phyloP scores from a whole-genome alignment of 2,113 vertebrate species.

The Gymnogyps californianus region DNA sequence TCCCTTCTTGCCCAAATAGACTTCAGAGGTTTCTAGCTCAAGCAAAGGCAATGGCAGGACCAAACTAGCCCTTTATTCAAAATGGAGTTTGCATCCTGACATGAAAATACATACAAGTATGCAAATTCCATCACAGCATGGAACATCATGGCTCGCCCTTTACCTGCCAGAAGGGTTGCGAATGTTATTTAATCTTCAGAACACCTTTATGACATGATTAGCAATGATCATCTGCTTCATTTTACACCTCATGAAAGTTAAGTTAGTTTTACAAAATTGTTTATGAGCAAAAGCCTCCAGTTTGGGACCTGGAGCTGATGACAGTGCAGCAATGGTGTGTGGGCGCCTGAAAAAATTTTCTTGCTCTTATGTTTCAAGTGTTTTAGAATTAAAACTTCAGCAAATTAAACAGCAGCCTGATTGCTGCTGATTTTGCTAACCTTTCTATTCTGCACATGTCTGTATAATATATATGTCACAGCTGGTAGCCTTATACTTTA shows the following conservation, averaged over 20 bases:
- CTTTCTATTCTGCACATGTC: rapidly evolving
- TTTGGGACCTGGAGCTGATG: not conserved
- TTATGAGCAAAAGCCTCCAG: not conserved
- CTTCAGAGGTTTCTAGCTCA: not conserved
- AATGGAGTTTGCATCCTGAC: not conserved
- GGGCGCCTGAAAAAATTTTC: not conserved
- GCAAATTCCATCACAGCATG: not conserved
- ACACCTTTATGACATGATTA: not conserved
- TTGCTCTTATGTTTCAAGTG: not conserved
- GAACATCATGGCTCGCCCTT: not conserved
- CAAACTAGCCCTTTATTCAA: not conserved
- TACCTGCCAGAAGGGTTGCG: not conserved
- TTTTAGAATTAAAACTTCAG: not conserved
- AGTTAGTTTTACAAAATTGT: not conserved
- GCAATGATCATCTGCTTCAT: not conserved
- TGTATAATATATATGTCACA: not conserved
- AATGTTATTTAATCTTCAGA: not conserved
- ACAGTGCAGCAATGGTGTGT: not conserved
- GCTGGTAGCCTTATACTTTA: not conserved
- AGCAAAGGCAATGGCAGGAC: not conserved
- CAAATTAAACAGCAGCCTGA: not conserved
- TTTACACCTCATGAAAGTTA: not conserved
- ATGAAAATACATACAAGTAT: not conserved
- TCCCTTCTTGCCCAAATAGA: not conserved
- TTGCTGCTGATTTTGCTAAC: not conserved